phyloP scores from a whole-genome alignment of 2,888 invertebrate species.

The Eristalinus aeneus region DNA sequence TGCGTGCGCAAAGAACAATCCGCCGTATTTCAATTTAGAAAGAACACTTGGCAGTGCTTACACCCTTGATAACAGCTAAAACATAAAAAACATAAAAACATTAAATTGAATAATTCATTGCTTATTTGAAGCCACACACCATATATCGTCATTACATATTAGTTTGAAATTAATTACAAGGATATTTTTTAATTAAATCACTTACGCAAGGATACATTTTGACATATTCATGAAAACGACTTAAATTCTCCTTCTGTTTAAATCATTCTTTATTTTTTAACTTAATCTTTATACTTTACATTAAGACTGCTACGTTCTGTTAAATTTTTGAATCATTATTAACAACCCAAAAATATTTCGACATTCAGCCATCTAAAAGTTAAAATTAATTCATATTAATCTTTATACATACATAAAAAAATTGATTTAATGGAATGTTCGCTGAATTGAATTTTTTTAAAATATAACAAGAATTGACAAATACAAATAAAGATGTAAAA shows the following conservation, averaged over 20 bases:
- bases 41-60: too few relatives aligned
- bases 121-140: too few relatives aligned
- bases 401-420: slow-evolving; percentile 30
- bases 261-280: neutral
- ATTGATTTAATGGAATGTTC: slow-evolving; percentile 34
- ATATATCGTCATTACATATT: too few relatives aligned
- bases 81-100: too few relatives aligned
- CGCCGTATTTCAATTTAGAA: too few relatives aligned
- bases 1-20: too few relatives aligned
- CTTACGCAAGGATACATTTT: too few relatives aligned
- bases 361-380: slow-evolving; percentile 9
- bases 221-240: neutral
- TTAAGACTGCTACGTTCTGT: slow-evolving; percentile 3
- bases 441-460: slow-evolving; percentile 6
- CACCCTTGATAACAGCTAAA: too few relatives aligned
- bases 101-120: too few relatives aligned
- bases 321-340: neutral
- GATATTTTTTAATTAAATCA: too few relatives aligned
- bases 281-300: slow-evolving; percentile 14
- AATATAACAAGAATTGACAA: slow-evolving; percentile 9
- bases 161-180: too few relatives aligned
- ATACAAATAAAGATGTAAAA: slow-evolving; percentile 18
- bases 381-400: slow-evolving; percentile 12
- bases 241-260: neutral
- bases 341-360: slow-evolving; percentile 33